Evolutionary conservation across 2,113 vertebrate genomes (phyloP).

Genomic region (Arenaria interpres): DNA sequence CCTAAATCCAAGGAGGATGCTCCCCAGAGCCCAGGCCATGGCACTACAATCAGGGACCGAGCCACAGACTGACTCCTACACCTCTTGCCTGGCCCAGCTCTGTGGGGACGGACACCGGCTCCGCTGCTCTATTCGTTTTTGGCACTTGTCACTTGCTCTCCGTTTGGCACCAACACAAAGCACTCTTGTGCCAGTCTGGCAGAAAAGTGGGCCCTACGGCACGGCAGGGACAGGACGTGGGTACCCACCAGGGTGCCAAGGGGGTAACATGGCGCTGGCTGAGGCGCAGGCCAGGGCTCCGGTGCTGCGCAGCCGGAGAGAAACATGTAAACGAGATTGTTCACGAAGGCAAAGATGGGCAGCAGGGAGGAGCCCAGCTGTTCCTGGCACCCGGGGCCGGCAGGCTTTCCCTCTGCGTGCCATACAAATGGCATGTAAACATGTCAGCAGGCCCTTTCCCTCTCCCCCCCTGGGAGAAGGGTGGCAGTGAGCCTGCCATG

Average conservation of each 20-base stretch:
- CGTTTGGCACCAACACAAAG: slow-evolving; percentile 8
- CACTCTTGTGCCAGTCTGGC: neutral
- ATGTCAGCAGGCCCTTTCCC: neutral
- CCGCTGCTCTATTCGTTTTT: slow-evolving; percentile 14
- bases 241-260: neutral
- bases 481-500: neutral
- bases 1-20: slow-evolving; percentile 12
- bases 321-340: slow-evolving; percentile 49
- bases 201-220: neutral
- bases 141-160: slow-evolving; percentile 60
- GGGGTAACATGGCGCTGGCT: neutral
- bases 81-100: neutral
- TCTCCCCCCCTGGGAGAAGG: neutral
- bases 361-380: neutral
- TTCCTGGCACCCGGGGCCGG: neutral
- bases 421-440: neutral
- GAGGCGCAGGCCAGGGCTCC: neutral
- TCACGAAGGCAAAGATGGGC: slow-evolving; percentile 4
- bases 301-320: neutral
- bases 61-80: neutral
- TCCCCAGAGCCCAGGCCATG: slow-evolving; percentile 40
- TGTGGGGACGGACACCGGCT: neutral
- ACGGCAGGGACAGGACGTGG: neutral
- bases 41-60: slow-evolving; percentile 30
- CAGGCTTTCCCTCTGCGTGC: neutral